These are phyloP conservation scores for Drosophila kanekoi DNA, from an alignment of 2,888 invertebrate genomes.

Conservation along the genomic window DNA sequence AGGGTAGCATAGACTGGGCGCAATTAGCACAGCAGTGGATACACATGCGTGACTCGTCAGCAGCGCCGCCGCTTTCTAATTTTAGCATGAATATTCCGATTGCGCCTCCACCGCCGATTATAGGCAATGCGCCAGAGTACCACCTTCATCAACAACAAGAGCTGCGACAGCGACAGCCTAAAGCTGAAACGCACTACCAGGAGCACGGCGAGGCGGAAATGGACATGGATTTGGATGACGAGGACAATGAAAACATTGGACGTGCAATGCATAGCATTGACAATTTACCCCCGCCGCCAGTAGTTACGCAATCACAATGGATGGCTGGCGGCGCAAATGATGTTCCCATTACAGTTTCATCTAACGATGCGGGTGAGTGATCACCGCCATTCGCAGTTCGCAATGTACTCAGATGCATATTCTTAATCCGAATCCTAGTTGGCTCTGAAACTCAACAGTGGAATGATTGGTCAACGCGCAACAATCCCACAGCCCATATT, in stretches of 20 bases:
- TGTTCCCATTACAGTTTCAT: constrained; percentile 5
- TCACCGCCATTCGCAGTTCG: too few species aligned
- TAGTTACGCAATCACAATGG: constrained; percentile 70
- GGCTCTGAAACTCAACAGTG: constrained; percentile 53
- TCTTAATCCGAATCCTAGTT: constrained; percentile 4
- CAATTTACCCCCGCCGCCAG: constrained; percentile 50
- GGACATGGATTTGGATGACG: constrained; percentile 92
- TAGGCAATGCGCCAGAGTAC: constrained; percentile 59
- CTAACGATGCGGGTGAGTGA: constrained; percentile 44
- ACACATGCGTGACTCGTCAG: constrained; percentile 91
- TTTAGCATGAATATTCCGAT: constrained; percentile 86
- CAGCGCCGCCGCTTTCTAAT: constrained; percentile 42
- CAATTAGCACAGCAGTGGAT: constrained; percentile 99
- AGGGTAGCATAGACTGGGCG: constrained; percentile 95
- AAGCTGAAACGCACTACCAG: constrained; percentile 69
- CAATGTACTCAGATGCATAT: too few species aligned
- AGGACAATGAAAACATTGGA: constrained; percentile 81
- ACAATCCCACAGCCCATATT: constrained; percentile 75
- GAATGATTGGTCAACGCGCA: constrained; percentile 56
- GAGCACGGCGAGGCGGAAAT: constrained; percentile 95
- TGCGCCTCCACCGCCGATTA: constrained; percentile 87
- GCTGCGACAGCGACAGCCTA: constrained; percentile 21
- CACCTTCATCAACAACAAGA: constrained; percentile 28
- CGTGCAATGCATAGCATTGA: constrained; percentile 25
- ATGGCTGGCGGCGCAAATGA: constrained; percentile 21